Evolutionary conservation across 2,888 invertebrate genomes (phyloP).

Genomic region (Lithophane semibrunnea): DNA sequence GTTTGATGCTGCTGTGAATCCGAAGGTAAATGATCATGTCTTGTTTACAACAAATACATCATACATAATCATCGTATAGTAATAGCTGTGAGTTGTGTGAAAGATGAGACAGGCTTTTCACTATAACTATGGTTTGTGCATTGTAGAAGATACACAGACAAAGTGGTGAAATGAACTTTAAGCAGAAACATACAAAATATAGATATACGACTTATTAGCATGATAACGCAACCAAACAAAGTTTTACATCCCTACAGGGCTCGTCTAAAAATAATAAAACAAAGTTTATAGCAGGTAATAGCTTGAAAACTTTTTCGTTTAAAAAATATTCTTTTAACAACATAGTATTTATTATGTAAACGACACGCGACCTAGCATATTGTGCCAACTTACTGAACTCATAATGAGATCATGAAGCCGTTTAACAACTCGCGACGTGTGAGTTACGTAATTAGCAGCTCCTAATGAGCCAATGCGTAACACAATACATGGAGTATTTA

Average conservation of each 20-base stretch:
- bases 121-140: neutral
- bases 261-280: neutral
- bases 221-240: neutral
- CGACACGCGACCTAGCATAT: neutral
- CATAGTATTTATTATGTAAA: neutral
- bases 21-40: neutral
- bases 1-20: neutral
- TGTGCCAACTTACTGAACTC: slow-evolving; percentile 35
- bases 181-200: neutral
- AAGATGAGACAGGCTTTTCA: neutral
- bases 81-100: neutral
- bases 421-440: slow-evolving; percentile 26
- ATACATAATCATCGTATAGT: neutral
- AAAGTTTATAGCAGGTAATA: neutral
- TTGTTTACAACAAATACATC: neutral
- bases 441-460: slow-evolving; percentile 41
- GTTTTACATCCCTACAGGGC: neutral
- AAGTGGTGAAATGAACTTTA: neutral
- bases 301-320: neutral
- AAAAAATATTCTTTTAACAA: neutral
- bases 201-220: neutral
- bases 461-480: slow-evolving; percentile 43
- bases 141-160: neutral
- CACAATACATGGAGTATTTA: slow-evolving; percentile 16
- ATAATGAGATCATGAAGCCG: slow-evolving; percentile 43